phyloP scores from a whole-genome alignment of 2,113 vertebrate genomes.

The Aptenodytes forsteri region DNA sequence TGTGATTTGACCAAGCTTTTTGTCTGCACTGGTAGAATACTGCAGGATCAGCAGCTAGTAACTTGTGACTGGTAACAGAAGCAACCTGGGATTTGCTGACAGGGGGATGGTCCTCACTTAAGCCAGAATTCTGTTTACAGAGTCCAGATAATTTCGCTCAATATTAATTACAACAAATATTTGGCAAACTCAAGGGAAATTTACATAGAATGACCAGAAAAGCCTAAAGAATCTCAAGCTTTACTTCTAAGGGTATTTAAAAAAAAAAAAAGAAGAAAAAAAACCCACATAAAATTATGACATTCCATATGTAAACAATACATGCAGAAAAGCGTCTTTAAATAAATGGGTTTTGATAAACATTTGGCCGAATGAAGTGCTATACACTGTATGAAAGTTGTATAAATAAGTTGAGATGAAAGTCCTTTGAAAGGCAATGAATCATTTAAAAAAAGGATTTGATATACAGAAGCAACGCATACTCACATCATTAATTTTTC shows the following conservation, averaged over 20 bases:
- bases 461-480: slow-evolving; percentile 36
- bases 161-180: background rate
- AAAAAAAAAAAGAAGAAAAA: background rate
- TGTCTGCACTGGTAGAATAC: background rate
- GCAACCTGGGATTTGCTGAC: background rate
- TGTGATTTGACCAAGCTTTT: background rate
- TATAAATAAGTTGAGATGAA: slow-evolving; percentile 55
- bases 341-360: slow-evolving; percentile 49
- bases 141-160: background rate
- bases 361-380: slow-evolving; percentile 32
- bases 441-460: background rate
- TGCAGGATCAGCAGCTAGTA: background rate
- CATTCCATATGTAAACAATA: slow-evolving; percentile 2
- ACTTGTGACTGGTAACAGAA: background rate
- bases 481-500: slow-evolving; percentile 45
- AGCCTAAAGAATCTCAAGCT: background rate
- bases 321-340: slow-evolving; percentile 10
- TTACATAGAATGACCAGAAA: background rate
- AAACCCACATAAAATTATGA: background rate
- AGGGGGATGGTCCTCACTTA: background rate
- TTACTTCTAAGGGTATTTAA: background rate
- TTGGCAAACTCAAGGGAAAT: background rate
- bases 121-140: background rate
- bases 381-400: slow-evolving; percentile 1
- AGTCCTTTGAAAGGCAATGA: slow-evolving; percentile 14